Evolutionary conservation across 2,797 vertebrate species (phyloP).

Genomic region (Notolabrus celidotus): DNA sequence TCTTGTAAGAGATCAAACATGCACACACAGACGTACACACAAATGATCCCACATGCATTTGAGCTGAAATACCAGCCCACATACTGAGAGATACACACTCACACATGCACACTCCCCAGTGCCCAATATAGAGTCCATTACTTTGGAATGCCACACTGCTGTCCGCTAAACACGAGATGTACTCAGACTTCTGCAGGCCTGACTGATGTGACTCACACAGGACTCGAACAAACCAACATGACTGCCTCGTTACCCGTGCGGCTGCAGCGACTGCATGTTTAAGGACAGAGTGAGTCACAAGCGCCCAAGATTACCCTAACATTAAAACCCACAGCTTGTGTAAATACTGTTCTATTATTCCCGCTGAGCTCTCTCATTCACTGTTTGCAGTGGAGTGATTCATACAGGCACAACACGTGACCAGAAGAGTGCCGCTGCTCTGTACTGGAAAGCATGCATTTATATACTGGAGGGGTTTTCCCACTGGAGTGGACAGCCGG

Average conservation of each 20-base stretch:
- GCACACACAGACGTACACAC: slow-evolving; percentile 33
- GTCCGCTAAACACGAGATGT: slow-evolving; percentile 59
- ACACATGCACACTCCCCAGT: slow-evolving; percentile 58
- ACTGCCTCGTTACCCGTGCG: slow-evolving; percentile 56
- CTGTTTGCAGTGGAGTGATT: slow-evolving; percentile 71
- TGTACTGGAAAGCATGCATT: slow-evolving; percentile 31
- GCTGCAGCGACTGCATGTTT: slow-evolving; percentile 61
- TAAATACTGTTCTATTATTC: slow-evolving; percentile 69
- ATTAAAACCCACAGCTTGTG: slow-evolving; percentile 75
- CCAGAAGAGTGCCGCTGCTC: slow-evolving; percentile 24
- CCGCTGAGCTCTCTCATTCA: slow-evolving; percentile 68
- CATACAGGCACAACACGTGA: slow-evolving; percentile 59
- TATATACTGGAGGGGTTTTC: slow-evolving; percentile 31
- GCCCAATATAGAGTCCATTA: slow-evolving; percentile 74
- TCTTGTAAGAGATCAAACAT: slow-evolving; percentile 66
- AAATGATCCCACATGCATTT: slow-evolving; percentile 56
- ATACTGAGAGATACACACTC: slow-evolving; percentile 49
- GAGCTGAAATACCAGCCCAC: slow-evolving; percentile 66
- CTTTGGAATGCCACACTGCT: slow-evolving; percentile 69
- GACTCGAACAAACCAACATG: slow-evolving; percentile 47
- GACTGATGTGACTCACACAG: slow-evolving; percentile 64
- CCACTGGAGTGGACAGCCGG: background rate
- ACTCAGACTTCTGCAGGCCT: slow-evolving; percentile 26
- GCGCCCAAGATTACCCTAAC: slow-evolving; percentile 67
- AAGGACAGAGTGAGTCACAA: slow-evolving; percentile 72